These are phyloP conservation scores for Triplophysa dalaica DNA, from an alignment of 2,113 vertebrate genomes.

Conservation along the genomic window DNA sequence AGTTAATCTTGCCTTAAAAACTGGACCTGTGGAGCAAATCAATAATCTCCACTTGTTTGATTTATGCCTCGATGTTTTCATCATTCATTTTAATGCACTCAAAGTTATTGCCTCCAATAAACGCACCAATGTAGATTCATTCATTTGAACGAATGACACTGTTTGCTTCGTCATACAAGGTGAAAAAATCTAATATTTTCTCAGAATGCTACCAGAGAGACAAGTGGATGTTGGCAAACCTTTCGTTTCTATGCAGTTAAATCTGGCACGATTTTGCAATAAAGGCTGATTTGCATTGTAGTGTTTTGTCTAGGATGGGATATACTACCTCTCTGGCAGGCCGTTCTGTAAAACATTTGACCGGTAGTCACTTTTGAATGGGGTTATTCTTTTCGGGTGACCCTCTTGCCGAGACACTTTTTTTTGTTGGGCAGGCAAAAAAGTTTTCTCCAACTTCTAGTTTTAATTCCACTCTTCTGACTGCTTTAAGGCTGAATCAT, in stretches of 20 bases:
- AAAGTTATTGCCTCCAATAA: slow-evolving; percentile 35
- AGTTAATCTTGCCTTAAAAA: slow-evolving; percentile 4
- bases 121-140: slow-evolving; percentile 44
- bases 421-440: slow-evolving; percentile 63
- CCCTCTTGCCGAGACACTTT: slow-evolving; percentile 5
- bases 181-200: background rate
- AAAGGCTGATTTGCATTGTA: slow-evolving; percentile 11
- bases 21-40: slow-evolving; percentile 12
- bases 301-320: background rate
- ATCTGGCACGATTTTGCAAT: slow-evolving; percentile 10
- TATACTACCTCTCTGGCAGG: background rate
- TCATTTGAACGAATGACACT: background rate
- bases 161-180: background rate
- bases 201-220: slow-evolving; percentile 1
- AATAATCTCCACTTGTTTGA: slow-evolving; percentile 26
- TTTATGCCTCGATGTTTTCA: background rate
- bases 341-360: slow-evolving; percentile 21
- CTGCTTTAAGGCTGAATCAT: slow-evolving; percentile 61
- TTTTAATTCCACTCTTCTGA: slow-evolving; percentile 42
- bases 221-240: slow-evolving; percentile 24
- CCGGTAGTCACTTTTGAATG: background rate
- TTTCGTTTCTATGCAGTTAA: slow-evolving; percentile 16
- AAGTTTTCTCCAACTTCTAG: slow-evolving; percentile 35
- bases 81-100: slow-evolving; percentile 29
- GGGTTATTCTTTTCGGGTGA: background rate